phyloP scores from a whole-genome alignment of 92 coral and sea anemone genomes.

The Actinostola sp. region DNA sequence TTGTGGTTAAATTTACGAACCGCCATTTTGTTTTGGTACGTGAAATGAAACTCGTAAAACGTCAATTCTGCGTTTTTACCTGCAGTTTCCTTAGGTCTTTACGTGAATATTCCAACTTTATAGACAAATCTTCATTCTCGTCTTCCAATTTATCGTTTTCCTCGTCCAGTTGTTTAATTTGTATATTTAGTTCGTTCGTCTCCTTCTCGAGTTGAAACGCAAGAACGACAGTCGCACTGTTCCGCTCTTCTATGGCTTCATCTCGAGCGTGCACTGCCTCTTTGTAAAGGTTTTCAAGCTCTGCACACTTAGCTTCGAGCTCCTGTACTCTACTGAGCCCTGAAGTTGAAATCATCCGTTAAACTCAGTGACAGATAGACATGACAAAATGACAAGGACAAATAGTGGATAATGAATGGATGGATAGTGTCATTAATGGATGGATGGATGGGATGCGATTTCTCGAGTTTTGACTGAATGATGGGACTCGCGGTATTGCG shows the following conservation, averaged over 20 bases:
- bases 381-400: neutral
- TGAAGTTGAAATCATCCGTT: conserved; percentile 19
- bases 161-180: conserved; percentile 48
- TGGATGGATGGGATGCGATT: neutral
- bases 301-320: conserved; percentile 60
- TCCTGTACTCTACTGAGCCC: conserved; percentile 80
- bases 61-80: neutral
- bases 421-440: neutral
- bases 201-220: conserved; percentile 86
- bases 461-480: neutral
- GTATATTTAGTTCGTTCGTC: conserved; percentile 61
- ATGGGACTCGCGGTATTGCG: neutral
- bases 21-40: neutral
- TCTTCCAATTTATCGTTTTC: conserved; percentile 48
- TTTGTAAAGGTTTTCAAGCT: conserved; percentile 69
- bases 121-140: conserved; percentile 74
- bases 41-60: neutral
- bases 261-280: conserved; percentile 75
- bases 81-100: conserved; percentile 78
- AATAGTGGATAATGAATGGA: neutral
- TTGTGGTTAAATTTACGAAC: too few relatives aligned
- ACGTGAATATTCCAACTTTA: conserved; percentile 67
- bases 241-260: conserved; percentile 85
- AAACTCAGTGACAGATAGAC: neutral
- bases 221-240: conserved; percentile 78